Conservation (phyloP, 2,888 invertebrate species). For the Carabus problematicus region DNA sequence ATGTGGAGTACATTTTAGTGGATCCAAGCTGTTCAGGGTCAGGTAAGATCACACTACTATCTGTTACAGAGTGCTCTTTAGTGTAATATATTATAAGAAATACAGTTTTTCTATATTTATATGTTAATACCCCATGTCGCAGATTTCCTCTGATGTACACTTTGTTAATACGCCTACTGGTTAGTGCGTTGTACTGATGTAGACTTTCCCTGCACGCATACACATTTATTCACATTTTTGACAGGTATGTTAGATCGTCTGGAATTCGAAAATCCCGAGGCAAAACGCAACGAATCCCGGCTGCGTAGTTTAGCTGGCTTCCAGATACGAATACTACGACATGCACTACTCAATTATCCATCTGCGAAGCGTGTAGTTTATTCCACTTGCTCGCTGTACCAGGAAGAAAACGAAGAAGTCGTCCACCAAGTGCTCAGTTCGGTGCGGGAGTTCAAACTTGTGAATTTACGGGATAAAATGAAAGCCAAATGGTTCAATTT, state of each 20-base stretch:
- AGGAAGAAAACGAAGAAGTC: conserved; percentile 93
- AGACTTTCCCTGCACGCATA: too few species aligned
- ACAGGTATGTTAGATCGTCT: conserved; percentile 68
- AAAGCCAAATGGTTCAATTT: conserved; percentile 73
- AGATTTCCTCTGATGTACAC: too few species aligned
- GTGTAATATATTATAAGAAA: background rate
- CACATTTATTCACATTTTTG: too few species aligned
- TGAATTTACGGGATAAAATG: conserved; percentile 67
- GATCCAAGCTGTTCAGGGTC: conserved; percentile 98
- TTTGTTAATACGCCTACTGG: too few species aligned
- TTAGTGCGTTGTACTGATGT: too few species aligned
- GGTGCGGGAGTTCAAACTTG: conserved; percentile 67
- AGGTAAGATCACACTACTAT: too few species aligned
- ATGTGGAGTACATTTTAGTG: conserved; percentile 89
- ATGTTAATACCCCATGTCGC: too few species aligned
- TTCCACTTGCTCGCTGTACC: conserved; percentile 92
- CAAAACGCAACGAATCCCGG: conserved; percentile 62
- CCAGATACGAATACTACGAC: conserved; percentile 83
- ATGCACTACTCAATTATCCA: conserved; percentile 86
- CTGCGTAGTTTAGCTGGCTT: conserved; percentile 75
- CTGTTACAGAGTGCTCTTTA: too few species aligned
- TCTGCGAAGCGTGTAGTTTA: conserved; percentile 87
- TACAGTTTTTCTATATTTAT: too few species aligned
- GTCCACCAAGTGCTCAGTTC: conserved; percentile 73
- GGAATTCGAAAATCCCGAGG: conserved; percentile 60